These are phyloP conservation scores for Lamprotornis superbus DNA, from an alignment of 2,113 vertebrate species.

Conservation along the genomic window DNA sequence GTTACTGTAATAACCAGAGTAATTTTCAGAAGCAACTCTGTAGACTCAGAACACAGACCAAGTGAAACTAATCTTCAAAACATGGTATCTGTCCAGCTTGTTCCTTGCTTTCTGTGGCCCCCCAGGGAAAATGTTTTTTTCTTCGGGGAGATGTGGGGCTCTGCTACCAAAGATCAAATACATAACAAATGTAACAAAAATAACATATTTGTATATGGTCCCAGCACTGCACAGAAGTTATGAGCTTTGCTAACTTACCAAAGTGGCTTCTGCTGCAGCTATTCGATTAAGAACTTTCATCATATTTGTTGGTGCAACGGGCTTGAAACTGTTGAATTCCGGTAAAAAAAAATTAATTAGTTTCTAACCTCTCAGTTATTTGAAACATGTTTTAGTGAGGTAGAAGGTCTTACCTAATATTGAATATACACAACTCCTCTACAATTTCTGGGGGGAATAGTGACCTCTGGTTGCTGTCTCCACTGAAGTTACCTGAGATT, in stretches of 20 bases:
- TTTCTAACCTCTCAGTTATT: not conserved
- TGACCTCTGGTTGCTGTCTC: slow-evolving; percentile 82
- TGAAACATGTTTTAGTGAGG: not conserved
- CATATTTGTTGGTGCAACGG: slow-evolving; percentile 90
- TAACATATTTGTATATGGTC: not conserved
- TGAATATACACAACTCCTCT: slow-evolving; percentile 82
- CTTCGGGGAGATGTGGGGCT: rapidly evolving
- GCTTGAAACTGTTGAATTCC: slow-evolving; percentile 87
- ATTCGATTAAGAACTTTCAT: slow-evolving; percentile 89
- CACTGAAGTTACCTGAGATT: slow-evolving; percentile 86
- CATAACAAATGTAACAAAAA: not conserved
- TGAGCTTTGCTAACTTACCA: slow-evolving; percentile 72
- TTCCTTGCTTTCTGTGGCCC: not conserved
- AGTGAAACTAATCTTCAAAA: not conserved
- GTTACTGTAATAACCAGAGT: not conserved
- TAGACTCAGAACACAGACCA: not conserved
- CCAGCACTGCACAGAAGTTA: not conserved
- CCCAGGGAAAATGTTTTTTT: rapidly evolving
- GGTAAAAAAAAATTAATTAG: not conserved
- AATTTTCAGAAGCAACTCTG: not conserved
- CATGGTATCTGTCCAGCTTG: not conserved
- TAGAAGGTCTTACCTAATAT: slow-evolving; percentile 79
- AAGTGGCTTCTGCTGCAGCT: slow-evolving; percentile 76
- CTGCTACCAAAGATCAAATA: not conserved
- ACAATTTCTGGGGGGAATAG: slow-evolving; percentile 86